These are phyloP conservation scores for Heliocidaris erythrogramma DNA, from an alignment of 35 echinoderm and acorn worm genomes.

Conservation along the genomic window DNA sequence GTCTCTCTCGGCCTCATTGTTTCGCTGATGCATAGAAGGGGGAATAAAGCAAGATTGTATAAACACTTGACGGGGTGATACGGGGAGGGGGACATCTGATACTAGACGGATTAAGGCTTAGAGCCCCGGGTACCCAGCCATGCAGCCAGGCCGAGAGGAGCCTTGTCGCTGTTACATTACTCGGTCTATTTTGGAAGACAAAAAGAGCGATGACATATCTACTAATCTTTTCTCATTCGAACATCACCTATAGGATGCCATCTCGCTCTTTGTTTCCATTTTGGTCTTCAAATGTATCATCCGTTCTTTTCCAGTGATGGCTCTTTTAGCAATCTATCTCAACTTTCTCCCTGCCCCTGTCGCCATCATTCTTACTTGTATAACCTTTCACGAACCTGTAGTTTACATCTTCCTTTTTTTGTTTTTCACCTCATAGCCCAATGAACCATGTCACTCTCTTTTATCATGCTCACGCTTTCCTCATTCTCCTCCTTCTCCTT, in stretches of 20 bases:
- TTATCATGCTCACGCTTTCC: too few species aligned
- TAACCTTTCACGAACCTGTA: background rate
- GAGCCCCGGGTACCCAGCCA: background rate
- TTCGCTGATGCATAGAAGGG: background rate
- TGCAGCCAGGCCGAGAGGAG: background rate
- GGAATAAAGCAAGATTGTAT: conserved; percentile 44
- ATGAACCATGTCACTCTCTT: background rate
- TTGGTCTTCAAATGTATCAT: conserved; percentile 14
- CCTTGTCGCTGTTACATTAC: conserved; percentile 37
- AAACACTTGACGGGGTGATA: conserved; percentile 47
- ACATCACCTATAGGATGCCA: background rate
- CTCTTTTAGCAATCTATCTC: background rate
- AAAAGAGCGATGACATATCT: conserved; percentile 43
- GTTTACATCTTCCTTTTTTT: background rate
- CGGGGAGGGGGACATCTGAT: conserved; percentile 22
- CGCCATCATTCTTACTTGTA: background rate
- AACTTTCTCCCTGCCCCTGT: background rate
- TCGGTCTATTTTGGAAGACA: background rate
- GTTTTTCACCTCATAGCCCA: background rate
- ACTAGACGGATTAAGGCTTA: conserved; percentile 26
- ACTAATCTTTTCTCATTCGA: conserved; percentile 1
- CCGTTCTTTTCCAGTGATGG: background rate
- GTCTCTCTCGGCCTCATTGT: conserved; percentile 16
- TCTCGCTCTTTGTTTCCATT: background rate
- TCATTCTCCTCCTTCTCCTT: background rate